phyloP scores from a whole-genome alignment of 2,797 vertebrate species.

The Sebastiscus tertius region DNA sequence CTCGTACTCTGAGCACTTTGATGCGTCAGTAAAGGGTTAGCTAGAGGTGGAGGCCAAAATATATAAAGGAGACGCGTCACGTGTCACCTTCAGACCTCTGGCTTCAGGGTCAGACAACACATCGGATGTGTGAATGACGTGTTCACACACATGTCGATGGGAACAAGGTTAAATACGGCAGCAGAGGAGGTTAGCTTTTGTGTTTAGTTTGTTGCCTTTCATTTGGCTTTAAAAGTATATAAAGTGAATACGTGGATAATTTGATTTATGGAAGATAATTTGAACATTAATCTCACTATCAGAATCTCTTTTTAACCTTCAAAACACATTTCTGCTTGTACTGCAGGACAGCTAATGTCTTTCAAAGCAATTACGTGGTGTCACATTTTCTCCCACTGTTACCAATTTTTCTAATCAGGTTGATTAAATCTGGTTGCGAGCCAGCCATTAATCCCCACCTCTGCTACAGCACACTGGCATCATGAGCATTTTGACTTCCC shows the following conservation, averaged over 20 bases:
- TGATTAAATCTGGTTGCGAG: constrained; percentile 44
- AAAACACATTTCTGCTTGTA: background rate
- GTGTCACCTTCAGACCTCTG: constrained; percentile 15
- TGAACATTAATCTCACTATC: background rate
- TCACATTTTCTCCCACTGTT: constrained; percentile 4
- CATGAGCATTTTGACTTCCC: constrained; percentile 19
- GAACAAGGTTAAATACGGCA: constrained; percentile 3
- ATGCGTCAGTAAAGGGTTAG: background rate
- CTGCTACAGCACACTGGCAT: constrained; percentile 3
- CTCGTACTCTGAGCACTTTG: background rate
- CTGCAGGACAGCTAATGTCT: background rate
- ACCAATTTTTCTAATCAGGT: constrained; percentile 32
- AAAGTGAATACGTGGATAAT: background rate
- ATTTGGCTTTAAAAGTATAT: background rate
- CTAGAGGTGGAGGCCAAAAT: background rate
- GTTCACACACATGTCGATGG: background rate
- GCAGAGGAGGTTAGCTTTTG: background rate
- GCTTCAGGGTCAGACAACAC: constrained; percentile 37
- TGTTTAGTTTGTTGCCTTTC: background rate
- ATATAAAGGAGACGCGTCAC: constrained; percentile 1
- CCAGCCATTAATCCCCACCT: constrained; percentile 35
- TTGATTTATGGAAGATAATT: background rate
- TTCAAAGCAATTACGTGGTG: background rate
- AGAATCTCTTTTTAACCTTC: background rate
- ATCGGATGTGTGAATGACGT: constrained; percentile 47